Evolutionary conservation across 2,113 vertebrate genomes (phyloP).

Genomic region (Rhinolophus sinicus): DNA sequence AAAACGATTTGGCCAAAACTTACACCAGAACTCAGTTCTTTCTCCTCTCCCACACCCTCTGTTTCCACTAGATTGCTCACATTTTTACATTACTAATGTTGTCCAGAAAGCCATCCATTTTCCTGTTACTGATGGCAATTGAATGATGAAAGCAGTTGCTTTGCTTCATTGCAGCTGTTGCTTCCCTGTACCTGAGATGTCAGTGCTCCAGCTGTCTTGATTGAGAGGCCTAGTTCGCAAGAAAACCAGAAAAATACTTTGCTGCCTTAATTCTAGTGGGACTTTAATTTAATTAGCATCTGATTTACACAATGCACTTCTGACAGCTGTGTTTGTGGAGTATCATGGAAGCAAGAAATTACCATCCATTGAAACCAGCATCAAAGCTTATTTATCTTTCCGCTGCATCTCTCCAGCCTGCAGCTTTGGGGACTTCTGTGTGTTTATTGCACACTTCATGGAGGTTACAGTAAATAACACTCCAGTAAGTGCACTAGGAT

Average conservation of each 20-base stretch:
- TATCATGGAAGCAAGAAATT: conserved; percentile 82
- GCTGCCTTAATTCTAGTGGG: conserved; percentile 77
- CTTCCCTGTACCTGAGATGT: conserved; percentile 33
- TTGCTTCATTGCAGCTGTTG: neutral
- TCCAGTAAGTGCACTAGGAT: neutral
- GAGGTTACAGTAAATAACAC: conserved; percentile 74
- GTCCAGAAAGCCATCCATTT: neutral
- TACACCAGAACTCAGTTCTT: neutral
- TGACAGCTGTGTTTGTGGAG: conserved; percentile 85
- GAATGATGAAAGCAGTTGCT: neutral
- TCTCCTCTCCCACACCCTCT: neutral
- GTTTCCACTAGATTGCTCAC: neutral
- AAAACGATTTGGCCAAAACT: neutral
- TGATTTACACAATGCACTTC: conserved; percentile 81
- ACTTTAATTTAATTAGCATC: conserved; percentile 84
- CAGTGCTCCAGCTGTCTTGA: conserved; percentile 40
- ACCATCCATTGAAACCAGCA: conserved; percentile 79
- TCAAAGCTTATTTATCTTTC: conserved; percentile 82
- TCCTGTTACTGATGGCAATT: neutral
- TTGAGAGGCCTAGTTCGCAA: neutral
- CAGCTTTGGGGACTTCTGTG: conserved; percentile 60
- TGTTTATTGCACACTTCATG: conserved; percentile 67
- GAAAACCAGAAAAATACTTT: conserved; percentile 75
- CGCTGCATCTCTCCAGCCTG: conserved; percentile 70
- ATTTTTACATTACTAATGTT: neutral